Conservation (phyloP, 2,113 vertebrate species). For the Psephotus haematonotus region DNA sequence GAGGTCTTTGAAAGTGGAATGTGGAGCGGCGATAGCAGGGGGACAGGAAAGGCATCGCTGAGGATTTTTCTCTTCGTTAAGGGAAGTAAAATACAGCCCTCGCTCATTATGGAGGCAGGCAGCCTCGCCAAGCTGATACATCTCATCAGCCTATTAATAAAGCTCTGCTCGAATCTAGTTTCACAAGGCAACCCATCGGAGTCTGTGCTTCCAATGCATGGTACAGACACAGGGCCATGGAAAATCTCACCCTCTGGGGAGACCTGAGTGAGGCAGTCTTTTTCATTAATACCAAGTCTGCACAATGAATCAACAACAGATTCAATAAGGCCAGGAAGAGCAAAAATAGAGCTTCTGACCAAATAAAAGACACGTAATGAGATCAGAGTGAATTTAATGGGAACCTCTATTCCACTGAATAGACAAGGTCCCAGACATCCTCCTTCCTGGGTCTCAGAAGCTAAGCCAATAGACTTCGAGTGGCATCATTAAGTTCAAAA, state of each 20-base stretch:
- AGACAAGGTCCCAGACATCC: slow-evolving; percentile 46
- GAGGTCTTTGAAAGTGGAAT: slow-evolving; percentile 62
- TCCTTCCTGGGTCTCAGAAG: slow-evolving; percentile 60
- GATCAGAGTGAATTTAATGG: slow-evolving; percentile 52
- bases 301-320: slow-evolving; percentile 70
- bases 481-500: slow-evolving; percentile 71
- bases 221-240: slow-evolving; percentile 40
- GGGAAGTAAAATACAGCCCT: slow-evolving; percentile 52
- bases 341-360: slow-evolving; percentile 56
- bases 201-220: slow-evolving; percentile 9
- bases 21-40: slow-evolving; percentile 9
- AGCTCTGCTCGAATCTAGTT: slow-evolving; percentile 50
- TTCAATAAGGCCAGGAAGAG: slow-evolving; percentile 69
- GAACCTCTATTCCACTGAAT: slow-evolving; percentile 51
- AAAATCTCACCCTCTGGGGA: slow-evolving; percentile 53
- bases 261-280: slow-evolving; percentile 41
- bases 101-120: slow-evolving; percentile 59
- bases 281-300: slow-evolving; percentile 51
- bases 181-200: slow-evolving; percentile 56
- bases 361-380: slow-evolving; percentile 44
- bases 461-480: slow-evolving; percentile 61
- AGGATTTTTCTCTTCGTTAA: slow-evolving; percentile 62
- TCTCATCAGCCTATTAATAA: slow-evolving; percentile 70
- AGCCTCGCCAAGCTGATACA: slow-evolving; percentile 52
- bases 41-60: slow-evolving; percentile 52